Conservation (phyloP, 2,888 invertebrate species). For the Pollenia angustigena region DNA sequence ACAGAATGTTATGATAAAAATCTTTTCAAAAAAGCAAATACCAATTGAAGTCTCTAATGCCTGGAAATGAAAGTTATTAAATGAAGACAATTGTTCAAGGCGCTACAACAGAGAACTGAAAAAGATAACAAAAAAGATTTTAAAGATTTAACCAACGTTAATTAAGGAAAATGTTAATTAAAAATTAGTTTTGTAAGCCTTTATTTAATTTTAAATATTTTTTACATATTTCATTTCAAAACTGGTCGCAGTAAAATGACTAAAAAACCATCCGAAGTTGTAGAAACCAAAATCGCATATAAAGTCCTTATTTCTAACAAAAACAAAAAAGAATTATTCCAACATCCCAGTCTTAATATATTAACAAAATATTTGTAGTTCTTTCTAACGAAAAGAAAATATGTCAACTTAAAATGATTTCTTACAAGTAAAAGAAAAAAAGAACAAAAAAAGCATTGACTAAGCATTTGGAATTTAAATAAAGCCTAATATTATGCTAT, state of each 20-base stretch:
- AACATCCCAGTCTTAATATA: background rate
- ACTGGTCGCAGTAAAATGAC: too few species aligned
- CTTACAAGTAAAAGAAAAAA: conserved; percentile 33
- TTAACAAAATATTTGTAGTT: background rate
- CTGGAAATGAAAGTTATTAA: background rate
- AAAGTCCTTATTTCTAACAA: too few species aligned
- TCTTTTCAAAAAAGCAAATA: conserved; percentile 9
- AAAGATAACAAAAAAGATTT: too few species aligned
- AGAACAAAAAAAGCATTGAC: conserved; percentile 33
- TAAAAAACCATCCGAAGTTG: too few species aligned
- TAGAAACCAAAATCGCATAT: too few species aligned
- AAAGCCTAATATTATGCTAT: conserved; percentile 45
- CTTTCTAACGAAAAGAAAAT: conserved; percentile 9
- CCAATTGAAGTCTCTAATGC: background rate
- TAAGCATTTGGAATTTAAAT: conserved; percentile 70
- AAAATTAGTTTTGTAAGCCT: too few species aligned
- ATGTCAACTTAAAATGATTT: conserved; percentile 69
- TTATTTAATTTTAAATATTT: too few species aligned
- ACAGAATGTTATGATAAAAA: conserved; percentile 65
- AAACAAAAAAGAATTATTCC: too few species aligned
- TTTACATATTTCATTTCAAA: too few species aligned
- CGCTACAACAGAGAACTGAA: background rate
- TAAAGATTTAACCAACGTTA: too few species aligned
- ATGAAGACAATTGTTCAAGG: background rate
- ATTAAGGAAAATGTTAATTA: too few species aligned